Conservation (phyloP, 2,797 vertebrate species). For the Gadopsis bispinosus region DNA sequence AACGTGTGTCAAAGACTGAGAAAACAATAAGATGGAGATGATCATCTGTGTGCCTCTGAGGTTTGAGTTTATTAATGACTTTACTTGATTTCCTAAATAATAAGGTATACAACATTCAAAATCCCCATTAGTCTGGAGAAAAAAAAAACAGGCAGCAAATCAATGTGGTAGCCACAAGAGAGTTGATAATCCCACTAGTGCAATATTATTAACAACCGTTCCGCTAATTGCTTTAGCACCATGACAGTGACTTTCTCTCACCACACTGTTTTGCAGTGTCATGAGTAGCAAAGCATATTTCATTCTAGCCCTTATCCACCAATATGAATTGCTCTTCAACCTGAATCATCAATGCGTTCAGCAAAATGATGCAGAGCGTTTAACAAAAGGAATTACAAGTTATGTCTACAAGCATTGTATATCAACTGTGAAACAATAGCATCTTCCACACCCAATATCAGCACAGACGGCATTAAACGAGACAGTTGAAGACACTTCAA, state of each 20-base stretch:
- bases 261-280: conserved; percentile 21
- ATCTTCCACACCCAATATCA: not conserved
- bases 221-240: conserved; percentile 62
- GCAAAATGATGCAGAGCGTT: no score
- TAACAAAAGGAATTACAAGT: not conserved
- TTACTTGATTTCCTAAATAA: conserved; percentile 33
- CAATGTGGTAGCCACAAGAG: conserved; percentile 38
- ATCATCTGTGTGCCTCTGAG: conserved; percentile 1
- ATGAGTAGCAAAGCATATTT: conserved; percentile 1
- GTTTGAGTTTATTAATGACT: conserved; percentile 36
- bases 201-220: conserved; percentile 56
- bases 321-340: not conserved
- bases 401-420: not conserved
- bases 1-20: not conserved
- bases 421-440: not conserved
- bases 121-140: not conserved
- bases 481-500: not conserved
- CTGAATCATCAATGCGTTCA: not conserved
- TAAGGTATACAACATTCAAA: conserved; percentile 15
- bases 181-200: conserved; percentile 35
- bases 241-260: conserved; percentile 49
- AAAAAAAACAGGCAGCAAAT: conserved; percentile 33
- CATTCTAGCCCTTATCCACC: not conserved
- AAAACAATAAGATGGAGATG: conserved; percentile 13
- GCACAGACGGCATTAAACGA: not conserved